Percentiles rank a stretch among this genome's conserved stretches.
phyloP scores from a whole-genome alignment of 2,888 invertebrate species.

The Spatulosminthurus flaviceps region DNA sequence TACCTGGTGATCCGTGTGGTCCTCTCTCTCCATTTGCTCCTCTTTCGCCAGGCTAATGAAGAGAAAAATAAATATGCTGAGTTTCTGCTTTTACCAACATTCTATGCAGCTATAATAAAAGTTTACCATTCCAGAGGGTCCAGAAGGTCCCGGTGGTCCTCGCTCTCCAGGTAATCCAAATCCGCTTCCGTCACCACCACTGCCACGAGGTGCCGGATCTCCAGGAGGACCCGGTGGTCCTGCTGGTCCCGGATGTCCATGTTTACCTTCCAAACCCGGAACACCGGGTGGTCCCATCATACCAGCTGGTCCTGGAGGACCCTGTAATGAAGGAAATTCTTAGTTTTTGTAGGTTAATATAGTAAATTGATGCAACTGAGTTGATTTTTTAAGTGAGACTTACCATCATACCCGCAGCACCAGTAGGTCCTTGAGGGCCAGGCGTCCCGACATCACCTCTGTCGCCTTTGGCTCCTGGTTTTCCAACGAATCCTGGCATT shows the following conservation, averaged over 20 bases:
- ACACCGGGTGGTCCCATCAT: slow-evolving; percentile 62
- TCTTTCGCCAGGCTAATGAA: slow-evolving; percentile 59
- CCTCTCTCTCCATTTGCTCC: slow-evolving; percentile 67
- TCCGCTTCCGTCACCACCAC: slow-evolving; percentile 54
- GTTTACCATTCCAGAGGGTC: slow-evolving; percentile 59
- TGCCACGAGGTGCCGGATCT: slow-evolving; percentile 62
- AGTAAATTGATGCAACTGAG: neutral
- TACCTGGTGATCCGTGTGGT: slow-evolving; percentile 64
- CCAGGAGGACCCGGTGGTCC: slow-evolving; percentile 64
- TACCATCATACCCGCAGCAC: slow-evolving; percentile 64
- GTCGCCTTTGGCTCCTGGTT: slow-evolving; percentile 67
- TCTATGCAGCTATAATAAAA: no score
- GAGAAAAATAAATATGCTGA: neutral
- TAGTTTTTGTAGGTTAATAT: slow-evolving; percentile 54
- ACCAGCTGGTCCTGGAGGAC: slow-evolving; percentile 67
- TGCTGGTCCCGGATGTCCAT: slow-evolving; percentile 59
- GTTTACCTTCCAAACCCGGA: slow-evolving; percentile 57
- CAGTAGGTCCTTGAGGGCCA: slow-evolving; percentile 67
- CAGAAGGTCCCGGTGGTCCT: slow-evolving; percentile 63
- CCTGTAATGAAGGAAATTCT: slow-evolving; percentile 64
- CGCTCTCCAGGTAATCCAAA: slow-evolving; percentile 63
- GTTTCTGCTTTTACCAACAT: no score
- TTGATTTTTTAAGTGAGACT: neutral
- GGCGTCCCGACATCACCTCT: slow-evolving; percentile 66
- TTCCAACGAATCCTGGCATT: slow-evolving; percentile 66